Evolutionary conservation across 2,113 vertebrate genomes (phyloP).

Genomic region (Oncorhynchus keta): DNA sequence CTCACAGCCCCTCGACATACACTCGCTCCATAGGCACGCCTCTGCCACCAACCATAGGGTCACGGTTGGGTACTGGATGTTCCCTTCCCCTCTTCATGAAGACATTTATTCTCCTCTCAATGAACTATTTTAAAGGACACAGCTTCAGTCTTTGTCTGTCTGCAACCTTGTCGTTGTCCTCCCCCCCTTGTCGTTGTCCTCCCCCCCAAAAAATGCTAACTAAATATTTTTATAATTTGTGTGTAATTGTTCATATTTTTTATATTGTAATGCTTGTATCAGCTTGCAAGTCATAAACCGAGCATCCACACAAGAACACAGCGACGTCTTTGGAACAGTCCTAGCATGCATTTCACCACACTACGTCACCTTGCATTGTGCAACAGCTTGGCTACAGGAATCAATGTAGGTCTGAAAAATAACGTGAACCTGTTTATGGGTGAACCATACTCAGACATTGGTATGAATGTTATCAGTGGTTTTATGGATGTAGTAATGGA

Average conservation of each 20-base stretch:
- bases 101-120: slow-evolving; percentile 32
- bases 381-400: background rate
- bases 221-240: slow-evolving; percentile 41
- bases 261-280: slow-evolving; percentile 43
- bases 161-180: slow-evolving; percentile 12
- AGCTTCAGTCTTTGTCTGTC: slow-evolving; percentile 11
- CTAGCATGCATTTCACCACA: slow-evolving; percentile 19
- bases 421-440: background rate
- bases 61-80: background rate
- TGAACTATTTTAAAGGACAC: slow-evolving; percentile 51
- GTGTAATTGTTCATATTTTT: slow-evolving; percentile 50
- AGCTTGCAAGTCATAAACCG: slow-evolving; percentile 27
- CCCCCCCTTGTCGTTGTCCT: slow-evolving; percentile 11
- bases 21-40: slow-evolving; percentile 8
- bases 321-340: background rate
- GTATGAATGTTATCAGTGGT: background rate
- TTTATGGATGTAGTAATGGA: background rate
- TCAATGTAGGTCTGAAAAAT: background rate
- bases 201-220: slow-evolving; percentile 3
- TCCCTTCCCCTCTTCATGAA: slow-evolving; percentile 37
- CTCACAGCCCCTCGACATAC: background rate
- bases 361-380: background rate
- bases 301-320: slow-evolving; percentile 1
- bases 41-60: background rate
- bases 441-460: background rate